Evolutionary conservation across 2,113 vertebrate genomes (phyloP).

Genomic region (Sialia sialis): DNA sequence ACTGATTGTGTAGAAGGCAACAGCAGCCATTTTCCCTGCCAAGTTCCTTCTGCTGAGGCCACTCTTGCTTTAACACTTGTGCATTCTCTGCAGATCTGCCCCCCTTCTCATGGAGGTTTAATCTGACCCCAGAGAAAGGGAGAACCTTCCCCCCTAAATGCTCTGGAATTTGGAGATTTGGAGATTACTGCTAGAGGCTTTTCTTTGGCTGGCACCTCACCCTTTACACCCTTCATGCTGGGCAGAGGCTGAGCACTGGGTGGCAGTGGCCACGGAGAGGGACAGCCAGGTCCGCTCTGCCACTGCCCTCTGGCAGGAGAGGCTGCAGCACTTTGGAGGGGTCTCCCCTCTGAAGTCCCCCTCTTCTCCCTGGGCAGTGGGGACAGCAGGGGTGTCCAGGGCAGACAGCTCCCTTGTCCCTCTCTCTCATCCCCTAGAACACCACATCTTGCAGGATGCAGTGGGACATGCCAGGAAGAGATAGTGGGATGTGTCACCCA

Average conservation of each 20-base stretch:
- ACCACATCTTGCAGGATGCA: not conserved
- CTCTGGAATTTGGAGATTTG: slow-evolving; percentile 39
- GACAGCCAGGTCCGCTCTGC: not conserved
- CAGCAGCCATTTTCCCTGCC: not conserved
- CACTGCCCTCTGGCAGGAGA: not conserved
- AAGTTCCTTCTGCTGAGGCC: not conserved
- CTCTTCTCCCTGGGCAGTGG: not conserved
- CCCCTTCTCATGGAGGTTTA: not conserved
- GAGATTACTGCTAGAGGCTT: not conserved
- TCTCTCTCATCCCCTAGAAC: not conserved
- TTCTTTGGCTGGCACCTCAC: not conserved
- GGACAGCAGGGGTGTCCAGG: fast-evolving
- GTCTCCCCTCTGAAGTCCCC: not conserved
- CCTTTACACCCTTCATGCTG: not conserved
- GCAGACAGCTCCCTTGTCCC: not conserved
- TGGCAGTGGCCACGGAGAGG: not conserved
- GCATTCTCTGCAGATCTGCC: not conserved
- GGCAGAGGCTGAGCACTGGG: not conserved
- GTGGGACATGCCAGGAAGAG: not conserved
- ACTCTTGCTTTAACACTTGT: not conserved
- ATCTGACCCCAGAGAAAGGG: not conserved
- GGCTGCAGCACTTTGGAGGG: not conserved
- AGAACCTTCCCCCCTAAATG: not conserved
- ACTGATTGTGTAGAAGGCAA: not conserved
- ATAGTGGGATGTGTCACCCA: not conserved